Conservation (phyloP, 2,888 invertebrate species). For the Drosophila peninsularis region DNA sequence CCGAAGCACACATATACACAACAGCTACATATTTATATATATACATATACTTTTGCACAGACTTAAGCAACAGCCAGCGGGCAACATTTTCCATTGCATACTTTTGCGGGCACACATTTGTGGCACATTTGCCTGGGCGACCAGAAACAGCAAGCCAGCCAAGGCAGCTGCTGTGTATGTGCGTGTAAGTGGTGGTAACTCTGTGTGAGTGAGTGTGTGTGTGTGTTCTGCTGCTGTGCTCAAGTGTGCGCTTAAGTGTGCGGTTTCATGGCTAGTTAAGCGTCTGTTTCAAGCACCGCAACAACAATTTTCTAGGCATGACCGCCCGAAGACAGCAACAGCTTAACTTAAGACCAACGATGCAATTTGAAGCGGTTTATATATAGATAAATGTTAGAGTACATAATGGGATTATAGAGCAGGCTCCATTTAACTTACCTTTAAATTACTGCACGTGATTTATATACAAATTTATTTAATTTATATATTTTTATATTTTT, state of each 20-base stretch:
- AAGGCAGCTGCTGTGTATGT: not conserved
- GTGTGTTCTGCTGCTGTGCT: slow-evolving; percentile 22
- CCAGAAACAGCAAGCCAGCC: slow-evolving; percentile 49
- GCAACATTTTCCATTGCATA: slow-evolving; percentile 61
- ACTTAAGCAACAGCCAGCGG: slow-evolving; percentile 47
- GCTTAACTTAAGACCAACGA: slow-evolving; percentile 10
- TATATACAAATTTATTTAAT: not conserved
- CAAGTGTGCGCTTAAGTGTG: slow-evolving; percentile 65
- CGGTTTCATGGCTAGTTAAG: slow-evolving; percentile 69
- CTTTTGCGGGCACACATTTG: slow-evolving; percentile 72
- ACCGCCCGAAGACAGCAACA: slow-evolving; percentile 30
- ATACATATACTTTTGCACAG: not conserved
- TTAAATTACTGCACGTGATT: not conserved
- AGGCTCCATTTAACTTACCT: not conserved
- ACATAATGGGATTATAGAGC: not conserved
- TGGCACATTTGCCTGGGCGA: slow-evolving; percentile 74
- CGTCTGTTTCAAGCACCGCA: slow-evolving; percentile 48
- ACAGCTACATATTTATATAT: slow-evolving; percentile 1
- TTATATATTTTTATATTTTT: not conserved
- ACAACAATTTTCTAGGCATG: slow-evolving; percentile 45
- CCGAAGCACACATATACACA: slow-evolving; percentile 11
- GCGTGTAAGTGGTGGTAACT: not conserved
- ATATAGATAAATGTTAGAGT: not conserved
- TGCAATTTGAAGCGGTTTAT: slow-evolving; percentile 2
- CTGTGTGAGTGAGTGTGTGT: slow-evolving; percentile 14